Conservation (phyloP, 2,113 vertebrate genomes). For the Megaceryle torquata region DNA sequence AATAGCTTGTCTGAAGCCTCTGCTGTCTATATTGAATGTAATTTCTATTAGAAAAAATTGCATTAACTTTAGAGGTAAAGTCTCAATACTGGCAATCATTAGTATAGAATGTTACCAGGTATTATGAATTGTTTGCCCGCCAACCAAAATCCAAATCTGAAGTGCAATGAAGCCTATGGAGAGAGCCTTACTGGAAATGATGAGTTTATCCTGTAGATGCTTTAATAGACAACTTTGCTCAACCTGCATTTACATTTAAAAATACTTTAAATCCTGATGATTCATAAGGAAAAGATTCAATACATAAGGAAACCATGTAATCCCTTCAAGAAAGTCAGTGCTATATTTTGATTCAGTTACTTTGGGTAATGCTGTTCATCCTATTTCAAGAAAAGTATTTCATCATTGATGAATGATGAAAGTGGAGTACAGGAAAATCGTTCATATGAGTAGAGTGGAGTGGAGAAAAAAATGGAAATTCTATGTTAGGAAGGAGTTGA, state of each 20-base stretch:
- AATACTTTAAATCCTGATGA: neutral
- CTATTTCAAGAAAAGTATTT: neutral
- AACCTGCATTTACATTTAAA: neutral
- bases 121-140: neutral
- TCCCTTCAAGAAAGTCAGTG: neutral
- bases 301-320: neutral
- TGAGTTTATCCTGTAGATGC: neutral
- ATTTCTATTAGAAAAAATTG: conserved; percentile 4
- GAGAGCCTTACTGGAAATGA: neutral
- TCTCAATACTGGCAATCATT: neutral
- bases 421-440: neutral
- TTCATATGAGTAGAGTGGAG: neutral
- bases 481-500: neutral
- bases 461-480: neutral
- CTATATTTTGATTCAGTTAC: neutral
- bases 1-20: conserved; percentile 15
- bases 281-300: neutral
- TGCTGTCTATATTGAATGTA: neutral
- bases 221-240: neutral
- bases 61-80: conserved; percentile 1
- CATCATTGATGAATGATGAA: neutral
- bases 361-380: neutral
- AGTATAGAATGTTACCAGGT: neutral
- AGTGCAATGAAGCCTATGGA: neutral
- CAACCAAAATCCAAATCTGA: neutral